A percentile compares a stretch with the other conserved stretches of the same genome.
These are phyloP conservation scores for Caenorhabditis uteleia DNA, from an alignment of 2,888 invertebrate genomes.

Conservation along the genomic window DNA sequence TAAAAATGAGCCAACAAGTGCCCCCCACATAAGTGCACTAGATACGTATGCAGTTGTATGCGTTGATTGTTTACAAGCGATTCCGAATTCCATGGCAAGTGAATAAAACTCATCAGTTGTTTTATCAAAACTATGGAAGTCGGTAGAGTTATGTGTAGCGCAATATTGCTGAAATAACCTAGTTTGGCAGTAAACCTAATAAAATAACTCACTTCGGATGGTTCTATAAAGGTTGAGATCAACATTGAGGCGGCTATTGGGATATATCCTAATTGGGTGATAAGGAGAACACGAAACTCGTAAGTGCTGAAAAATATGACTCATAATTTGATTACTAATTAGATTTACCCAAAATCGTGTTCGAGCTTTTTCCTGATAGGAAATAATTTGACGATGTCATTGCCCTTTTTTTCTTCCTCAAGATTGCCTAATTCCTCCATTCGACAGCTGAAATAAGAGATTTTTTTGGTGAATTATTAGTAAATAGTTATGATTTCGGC, in stretches of 20 bases:
- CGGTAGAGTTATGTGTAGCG: background rate
- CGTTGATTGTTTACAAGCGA: constrained; percentile 8
- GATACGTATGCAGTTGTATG: constrained; percentile 37
- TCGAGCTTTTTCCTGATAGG: constrained; percentile 10
- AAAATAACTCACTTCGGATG: constrained; percentile 42
- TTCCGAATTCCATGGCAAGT: constrained; percentile 10
- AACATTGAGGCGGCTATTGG: constrained; percentile 62
- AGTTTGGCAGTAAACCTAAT: background rate
- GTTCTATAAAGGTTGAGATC: constrained; percentile 60
- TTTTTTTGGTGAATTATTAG: no score
- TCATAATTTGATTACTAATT: background rate
- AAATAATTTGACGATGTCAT: no score
- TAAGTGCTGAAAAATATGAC: constrained; percentile 41
- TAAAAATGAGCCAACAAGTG: constrained; percentile 58
- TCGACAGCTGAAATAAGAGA: no score
- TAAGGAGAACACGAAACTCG: constrained; percentile 46
- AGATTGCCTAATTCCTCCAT: no score
- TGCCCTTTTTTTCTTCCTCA: no score
- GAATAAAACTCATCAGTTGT: constrained; percentile 20
- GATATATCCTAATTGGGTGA: constrained; percentile 63
- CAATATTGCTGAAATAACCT: constrained; percentile 16
- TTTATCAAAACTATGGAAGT: background rate
- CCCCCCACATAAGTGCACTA: constrained; percentile 61
- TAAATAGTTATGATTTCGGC: no score
- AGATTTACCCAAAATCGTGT: constrained; percentile 34